Percentiles rank a stretch among this genome's conserved stretches.
phyloP scores from a whole-genome alignment of 2,797 vertebrate genomes.

The Scyliorhinus canicula region DNA sequence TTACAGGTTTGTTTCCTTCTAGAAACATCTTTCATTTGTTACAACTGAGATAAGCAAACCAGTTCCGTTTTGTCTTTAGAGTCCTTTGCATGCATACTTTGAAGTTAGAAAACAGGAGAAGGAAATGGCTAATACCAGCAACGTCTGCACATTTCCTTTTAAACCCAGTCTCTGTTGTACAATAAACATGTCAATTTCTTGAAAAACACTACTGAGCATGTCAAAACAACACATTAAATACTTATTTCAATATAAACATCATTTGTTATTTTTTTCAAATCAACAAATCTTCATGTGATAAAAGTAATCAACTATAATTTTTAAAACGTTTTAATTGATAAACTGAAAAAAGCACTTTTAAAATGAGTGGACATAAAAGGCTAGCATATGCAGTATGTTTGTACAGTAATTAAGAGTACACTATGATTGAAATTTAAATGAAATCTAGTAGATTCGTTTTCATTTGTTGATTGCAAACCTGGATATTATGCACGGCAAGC shows the following conservation, averaged over 20 bases:
- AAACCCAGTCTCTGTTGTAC: not conserved
- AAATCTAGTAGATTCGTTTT: not conserved
- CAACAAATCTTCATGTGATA: not conserved
- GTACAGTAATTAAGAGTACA: not conserved
- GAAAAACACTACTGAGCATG: not conserved
- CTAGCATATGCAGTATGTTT: not conserved
- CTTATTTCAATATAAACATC: not conserved
- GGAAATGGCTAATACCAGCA: constrained; percentile 30
- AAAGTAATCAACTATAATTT: not conserved
- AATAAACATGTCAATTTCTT: constrained; percentile 15
- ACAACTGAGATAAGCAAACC: constrained; percentile 21
- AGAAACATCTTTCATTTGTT: not conserved
- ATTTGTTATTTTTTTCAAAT: not conserved
- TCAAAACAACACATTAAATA: not conserved
- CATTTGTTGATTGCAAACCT: not conserved
- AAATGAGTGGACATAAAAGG: not conserved
- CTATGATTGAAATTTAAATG: not conserved
- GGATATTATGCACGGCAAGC: not conserved
- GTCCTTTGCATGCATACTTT: not conserved
- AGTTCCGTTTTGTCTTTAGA: constrained; percentile 11
- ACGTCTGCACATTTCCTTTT: constrained; percentile 22
- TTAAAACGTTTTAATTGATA: not conserved
- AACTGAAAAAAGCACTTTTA: not conserved
- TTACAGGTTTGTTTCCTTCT: not conserved
- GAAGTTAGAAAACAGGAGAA: constrained; percentile 24